Percentiles rank a stretch among this genome's conserved stretches.
Conservation (phyloP, 2,797 vertebrate genomes). For the Serranus cabrilla region DNA sequence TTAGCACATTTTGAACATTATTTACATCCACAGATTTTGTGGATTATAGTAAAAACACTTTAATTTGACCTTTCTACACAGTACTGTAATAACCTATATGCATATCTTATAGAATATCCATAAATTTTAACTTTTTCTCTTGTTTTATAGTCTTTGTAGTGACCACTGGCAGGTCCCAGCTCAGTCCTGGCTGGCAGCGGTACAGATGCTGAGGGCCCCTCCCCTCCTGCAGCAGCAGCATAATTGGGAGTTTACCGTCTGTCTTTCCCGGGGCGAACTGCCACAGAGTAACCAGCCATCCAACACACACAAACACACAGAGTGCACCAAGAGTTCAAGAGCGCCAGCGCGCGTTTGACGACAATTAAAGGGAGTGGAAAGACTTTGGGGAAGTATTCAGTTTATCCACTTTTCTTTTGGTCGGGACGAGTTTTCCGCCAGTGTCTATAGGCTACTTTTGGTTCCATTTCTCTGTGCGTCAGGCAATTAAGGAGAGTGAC, state of each 20-base stretch:
- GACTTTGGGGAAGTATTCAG: conserved; percentile 42
- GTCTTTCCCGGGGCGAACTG: conserved; percentile 50
- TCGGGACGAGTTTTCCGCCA: conserved; percentile 18
- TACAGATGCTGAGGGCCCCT: conserved; percentile 69
- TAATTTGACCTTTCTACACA: not conserved
- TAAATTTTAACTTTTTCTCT: not conserved
- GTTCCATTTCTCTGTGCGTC: conserved; percentile 10
- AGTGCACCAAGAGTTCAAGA: conserved; percentile 69
- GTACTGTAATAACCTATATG: not conserved
- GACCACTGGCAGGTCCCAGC: not conserved
- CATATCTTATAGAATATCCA: not conserved
- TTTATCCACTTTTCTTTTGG: conserved; percentile 28
- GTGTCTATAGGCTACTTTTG: conserved; percentile 13
- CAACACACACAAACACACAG: conserved; percentile 35
- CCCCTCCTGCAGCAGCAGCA: conserved; percentile 49
- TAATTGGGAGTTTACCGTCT: conserved; percentile 62
- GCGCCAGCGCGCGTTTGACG: conserved; percentile 36
- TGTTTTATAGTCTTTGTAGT: not conserved
- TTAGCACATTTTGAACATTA: not conserved
- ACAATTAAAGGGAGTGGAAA: conserved; percentile 56
- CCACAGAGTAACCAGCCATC: conserved; percentile 46
- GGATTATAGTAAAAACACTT: not conserved
- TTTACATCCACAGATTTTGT: not conserved
- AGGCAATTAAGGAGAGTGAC: conserved; percentile 29
- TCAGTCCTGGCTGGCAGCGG: conserved; percentile 22